A percentile compares a stretch with the other conserved stretches of the same genome.
Conservation (phyloP, 2,113 vertebrate species). For the pig (Sus scrofa) region T2T-Sscrofa CM000825.6:82408501-82409000, state of each 20-base stretch:
- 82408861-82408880: slow-evolving; percentile 98
- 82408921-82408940: rapidly evolving
- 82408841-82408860: slow-evolving; percentile 99
- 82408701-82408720: slow-evolving; percentile 94
- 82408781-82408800: slow-evolving; percentile 98
- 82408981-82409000: not conserved
- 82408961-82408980: rapidly evolving
- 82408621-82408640: slow-evolving; percentile 96
- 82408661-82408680: slow-evolving; percentile 98
- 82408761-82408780: slow-evolving; percentile 97
- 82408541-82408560: slow-evolving; percentile 90
- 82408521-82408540: slow-evolving; percentile 87
- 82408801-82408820: slow-evolving; percentile 97
- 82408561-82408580: slow-evolving; percentile 95
- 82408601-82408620: slow-evolving; percentile 96
- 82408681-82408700: slow-evolving; percentile 95
- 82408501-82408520: slow-evolving; percentile 97
- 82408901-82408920: slow-evolving; percentile 94
- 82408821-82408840: slow-evolving; percentile 97
- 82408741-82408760: slow-evolving; percentile 97
- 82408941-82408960: rapidly evolving
- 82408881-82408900: slow-evolving; percentile 98
- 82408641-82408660: slow-evolving; percentile 94
- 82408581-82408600: slow-evolving; percentile 97
- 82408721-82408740: slow-evolving; percentile 92